A percentile compares a stretch with the other conserved stretches of the same genome.
These are phyloP conservation scores for Ormyrus nitidulus DNA, from an alignment of 2,888 invertebrate genomes.

Conservation along the genomic window DNA sequence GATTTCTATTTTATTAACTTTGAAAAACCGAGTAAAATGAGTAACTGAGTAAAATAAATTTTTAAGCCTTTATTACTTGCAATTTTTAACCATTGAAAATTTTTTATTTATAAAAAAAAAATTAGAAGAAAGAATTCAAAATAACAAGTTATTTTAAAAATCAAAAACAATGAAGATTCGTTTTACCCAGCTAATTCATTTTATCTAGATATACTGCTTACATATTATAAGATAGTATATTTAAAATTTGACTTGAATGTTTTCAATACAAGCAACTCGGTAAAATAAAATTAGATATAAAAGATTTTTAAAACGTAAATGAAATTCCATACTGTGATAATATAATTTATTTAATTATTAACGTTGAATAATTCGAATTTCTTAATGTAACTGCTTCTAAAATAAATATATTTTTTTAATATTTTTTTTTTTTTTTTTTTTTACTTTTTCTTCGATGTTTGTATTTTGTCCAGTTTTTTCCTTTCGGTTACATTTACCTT, in stretches of 20 bases:
- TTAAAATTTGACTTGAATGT: not conserved
- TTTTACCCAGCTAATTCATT: not conserved
- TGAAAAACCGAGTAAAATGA: not conserved
- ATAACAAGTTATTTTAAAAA: not conserved
- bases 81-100: not conserved
- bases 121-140: not conserved
- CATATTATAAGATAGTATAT: not conserved
- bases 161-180: not conserved
- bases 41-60: slow-evolving; percentile 9
- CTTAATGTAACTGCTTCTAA: slow-evolving; percentile 48
- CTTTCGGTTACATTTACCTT: not conserved
- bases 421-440: not conserved
- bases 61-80: slow-evolving; percentile 19
- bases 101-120: slow-evolving; percentile 9
- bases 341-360: slow-evolving; percentile 47
- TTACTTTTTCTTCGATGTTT: slow-evolving; percentile 51
- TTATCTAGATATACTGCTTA: not conserved
- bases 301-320: slow-evolving; percentile 14
- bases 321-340: slow-evolving; percentile 57
- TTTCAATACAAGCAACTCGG: not conserved
- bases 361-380: slow-evolving; percentile 31
- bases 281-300: slow-evolving; percentile 4
- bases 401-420: slow-evolving; percentile 44
- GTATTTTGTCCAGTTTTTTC: slow-evolving; percentile 33
- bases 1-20: slow-evolving; percentile 14